These are phyloP conservation scores for Acanthurus leucopareius DNA, from an alignment of 2,797 vertebrate genomes.

Conservation along the genomic window DNA sequence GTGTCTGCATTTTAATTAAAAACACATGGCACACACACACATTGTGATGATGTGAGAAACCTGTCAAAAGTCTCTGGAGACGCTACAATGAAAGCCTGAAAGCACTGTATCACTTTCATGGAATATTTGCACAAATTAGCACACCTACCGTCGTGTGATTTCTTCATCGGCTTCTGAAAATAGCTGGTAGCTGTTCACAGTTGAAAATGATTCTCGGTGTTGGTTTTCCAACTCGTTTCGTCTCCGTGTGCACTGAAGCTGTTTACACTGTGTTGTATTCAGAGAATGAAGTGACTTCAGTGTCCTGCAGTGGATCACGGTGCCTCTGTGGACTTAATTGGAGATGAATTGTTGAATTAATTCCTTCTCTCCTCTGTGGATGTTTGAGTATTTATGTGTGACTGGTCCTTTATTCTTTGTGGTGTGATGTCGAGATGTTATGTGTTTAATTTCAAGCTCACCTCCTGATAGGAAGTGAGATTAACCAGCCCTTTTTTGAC, in stretches of 20 bases:
- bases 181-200: neutral
- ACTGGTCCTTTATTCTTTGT: neutral
- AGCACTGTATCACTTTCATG: conserved; percentile 36
- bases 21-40: neutral
- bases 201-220: neutral
- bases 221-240: neutral
- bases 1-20: conserved; percentile 49
- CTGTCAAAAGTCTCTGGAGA: conserved; percentile 47
- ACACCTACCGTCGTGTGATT: conserved; percentile 9
- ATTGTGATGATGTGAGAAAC: conserved; percentile 50
- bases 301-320: neutral
- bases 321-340: neutral
- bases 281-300: neutral
- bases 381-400: neutral
- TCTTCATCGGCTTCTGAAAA: conserved; percentile 30
- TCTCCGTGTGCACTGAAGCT: neutral
- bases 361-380: neutral
- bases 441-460: neutral
- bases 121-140: conserved; percentile 54
- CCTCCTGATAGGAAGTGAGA: neutral
- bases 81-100: neutral
- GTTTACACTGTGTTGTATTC: neutral
- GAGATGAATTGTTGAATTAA: neutral
- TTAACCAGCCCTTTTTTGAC: neutral
- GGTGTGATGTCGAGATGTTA: neutral